Evolutionary conservation across 2,113 vertebrate species (phyloP).

Genomic region (Notiomystis cincta): DNA sequence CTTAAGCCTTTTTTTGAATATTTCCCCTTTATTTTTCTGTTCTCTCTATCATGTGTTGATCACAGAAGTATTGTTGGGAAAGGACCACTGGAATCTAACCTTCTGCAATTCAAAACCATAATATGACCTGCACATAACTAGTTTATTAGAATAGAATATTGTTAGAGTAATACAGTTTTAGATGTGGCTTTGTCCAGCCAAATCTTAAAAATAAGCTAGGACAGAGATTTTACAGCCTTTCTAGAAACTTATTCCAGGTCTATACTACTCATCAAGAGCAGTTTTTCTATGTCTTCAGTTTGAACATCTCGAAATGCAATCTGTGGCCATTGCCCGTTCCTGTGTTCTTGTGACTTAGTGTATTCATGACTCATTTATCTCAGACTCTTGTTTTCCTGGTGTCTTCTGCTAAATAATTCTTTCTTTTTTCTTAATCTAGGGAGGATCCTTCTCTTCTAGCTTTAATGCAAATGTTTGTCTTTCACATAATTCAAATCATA

Average conservation of each 20-base stretch:
- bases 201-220: not conserved
- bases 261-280: not conserved
- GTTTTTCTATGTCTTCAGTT: not conserved
- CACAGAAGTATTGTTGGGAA: not conserved
- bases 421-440: not conserved
- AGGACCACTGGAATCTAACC: not conserved
- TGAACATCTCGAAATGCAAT: not conserved
- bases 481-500: not conserved
- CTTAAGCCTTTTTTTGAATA: not conserved
- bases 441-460: not conserved
- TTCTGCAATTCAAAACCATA: not conserved
- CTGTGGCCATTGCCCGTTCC: not conserved
- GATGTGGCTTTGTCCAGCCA: not conserved
- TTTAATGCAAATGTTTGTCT: not conserved
- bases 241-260: not conserved
- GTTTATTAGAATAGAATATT: not conserved
- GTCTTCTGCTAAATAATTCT: not conserved
- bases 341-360: accelerated
- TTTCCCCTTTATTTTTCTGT: not conserved
- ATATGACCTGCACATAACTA: not conserved
- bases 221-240: not conserved
- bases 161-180: not conserved
- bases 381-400: not conserved
- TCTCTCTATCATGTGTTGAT: not conserved
- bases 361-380: not conserved